A percentile compares a stretch with the other conserved stretches of the same genome.
Evolutionary conservation across 2,888 invertebrate species (phyloP).

Genomic region (Willowsia nigromaculata): DNA sequence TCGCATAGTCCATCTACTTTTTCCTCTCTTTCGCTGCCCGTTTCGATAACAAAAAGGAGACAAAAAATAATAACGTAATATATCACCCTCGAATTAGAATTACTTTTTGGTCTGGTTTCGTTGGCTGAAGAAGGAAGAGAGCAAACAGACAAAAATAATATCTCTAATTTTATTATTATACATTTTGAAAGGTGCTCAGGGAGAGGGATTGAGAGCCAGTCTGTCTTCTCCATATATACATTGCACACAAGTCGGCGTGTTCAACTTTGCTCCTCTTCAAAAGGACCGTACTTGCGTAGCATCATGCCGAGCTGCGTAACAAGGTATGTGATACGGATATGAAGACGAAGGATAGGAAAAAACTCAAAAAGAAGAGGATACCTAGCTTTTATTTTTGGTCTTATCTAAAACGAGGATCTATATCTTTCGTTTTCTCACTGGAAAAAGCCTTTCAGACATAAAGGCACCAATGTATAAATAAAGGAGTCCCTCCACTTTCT

Average conservation of each 20-base stretch:
- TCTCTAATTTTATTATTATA: constrained; percentile 1
- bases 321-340: constrained; percentile 51
- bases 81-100: constrained; percentile 57
- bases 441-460: constrained; percentile 66
- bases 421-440: background rate
- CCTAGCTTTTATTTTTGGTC: constrained; percentile 8
- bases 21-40: background rate
- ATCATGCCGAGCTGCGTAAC: constrained; percentile 37
- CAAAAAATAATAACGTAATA: constrained; percentile 49
- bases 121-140: background rate
- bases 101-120: constrained; percentile 24
- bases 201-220: background rate
- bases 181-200: constrained; percentile 12
- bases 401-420: constrained; percentile 45
- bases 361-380: background rate
- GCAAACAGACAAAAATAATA: constrained; percentile 37
- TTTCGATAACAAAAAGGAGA: constrained; percentile 37
- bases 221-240: background rate
- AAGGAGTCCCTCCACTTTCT: background rate
- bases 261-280: constrained; percentile 15
- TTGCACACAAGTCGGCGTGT: background rate
- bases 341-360: constrained; percentile 9
- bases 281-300: background rate
- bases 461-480: constrained; percentile 55
- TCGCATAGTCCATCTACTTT: background rate